A percentile compares a stretch with the other conserved stretches of the same genome.
Evolutionary conservation across 2,113 vertebrate genomes (phyloP).

Genomic region (Amazona guildingii): DNA sequence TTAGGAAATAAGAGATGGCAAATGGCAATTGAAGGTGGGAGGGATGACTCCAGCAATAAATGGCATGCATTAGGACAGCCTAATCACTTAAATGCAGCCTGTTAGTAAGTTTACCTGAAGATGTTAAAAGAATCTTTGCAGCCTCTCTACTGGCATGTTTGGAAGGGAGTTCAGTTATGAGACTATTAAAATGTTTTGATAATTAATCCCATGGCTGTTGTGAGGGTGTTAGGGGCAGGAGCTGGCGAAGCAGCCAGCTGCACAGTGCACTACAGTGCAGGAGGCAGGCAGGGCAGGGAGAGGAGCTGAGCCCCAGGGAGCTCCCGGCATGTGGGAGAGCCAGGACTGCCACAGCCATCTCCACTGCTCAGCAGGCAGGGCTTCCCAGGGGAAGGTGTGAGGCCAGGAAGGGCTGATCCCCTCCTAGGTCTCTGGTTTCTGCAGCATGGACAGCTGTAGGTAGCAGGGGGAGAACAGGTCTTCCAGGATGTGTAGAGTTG

Average conservation of each 20-base stretch:
- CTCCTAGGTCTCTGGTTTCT: no score
- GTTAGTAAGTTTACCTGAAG: conserved; percentile 77
- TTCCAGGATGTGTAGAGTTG: accelerated
- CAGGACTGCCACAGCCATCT: background rate
- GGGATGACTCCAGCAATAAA: conserved; percentile 51
- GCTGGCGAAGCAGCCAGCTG: conserved; percentile 56
- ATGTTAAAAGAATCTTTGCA: conserved; percentile 73
- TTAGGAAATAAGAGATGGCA: conserved; percentile 36
- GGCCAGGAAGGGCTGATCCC: background rate
- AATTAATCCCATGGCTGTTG: conserved; percentile 85
- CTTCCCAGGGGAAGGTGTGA: accelerated
- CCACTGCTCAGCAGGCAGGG: accelerated
- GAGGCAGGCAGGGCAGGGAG: background rate
- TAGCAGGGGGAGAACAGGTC: background rate
- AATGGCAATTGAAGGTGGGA: conserved; percentile 40
- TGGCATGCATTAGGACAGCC: conserved; percentile 63
- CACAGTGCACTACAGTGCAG: background rate
- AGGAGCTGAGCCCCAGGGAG: background rate
- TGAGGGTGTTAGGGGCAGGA: conserved; percentile 74
- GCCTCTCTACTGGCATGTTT: conserved; percentile 75
- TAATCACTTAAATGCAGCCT: conserved; percentile 68
- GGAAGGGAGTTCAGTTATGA: conserved; percentile 80
- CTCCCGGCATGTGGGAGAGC: accelerated
- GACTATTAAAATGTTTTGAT: conserved; percentile 88
- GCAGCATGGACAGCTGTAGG: background rate